phyloP scores from a whole-genome alignment of 2,113 vertebrate genomes.

The Amblyopsis rosae region DNA sequence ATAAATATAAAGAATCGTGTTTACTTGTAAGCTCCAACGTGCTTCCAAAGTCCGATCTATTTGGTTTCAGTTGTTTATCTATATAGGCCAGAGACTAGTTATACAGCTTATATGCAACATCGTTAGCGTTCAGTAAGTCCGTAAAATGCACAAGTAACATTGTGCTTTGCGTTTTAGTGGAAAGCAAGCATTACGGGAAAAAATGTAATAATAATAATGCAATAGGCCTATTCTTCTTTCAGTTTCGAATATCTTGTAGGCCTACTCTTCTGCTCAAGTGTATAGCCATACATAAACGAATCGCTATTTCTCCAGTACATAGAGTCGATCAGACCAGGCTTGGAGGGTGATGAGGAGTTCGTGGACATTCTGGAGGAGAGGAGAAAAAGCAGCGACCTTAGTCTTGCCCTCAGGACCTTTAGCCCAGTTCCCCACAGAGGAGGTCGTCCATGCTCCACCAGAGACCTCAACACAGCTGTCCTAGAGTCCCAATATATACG shows the following conservation, averaged over 20 bases:
- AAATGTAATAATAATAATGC: too few relatives aligned
- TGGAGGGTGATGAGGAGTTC: conserved; percentile 79
- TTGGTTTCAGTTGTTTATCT: neutral
- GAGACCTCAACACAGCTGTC: conserved; percentile 81
- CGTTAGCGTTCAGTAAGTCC: too few relatives aligned
- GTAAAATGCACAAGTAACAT: too few relatives aligned
- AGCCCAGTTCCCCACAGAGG: conserved; percentile 81
- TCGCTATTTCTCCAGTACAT: conserved; percentile 22
- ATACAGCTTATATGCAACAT: too few relatives aligned
- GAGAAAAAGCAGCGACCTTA: conserved; percentile 82
- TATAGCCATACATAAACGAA: neutral
- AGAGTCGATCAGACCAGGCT: conserved; percentile 16
- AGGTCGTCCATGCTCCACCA: conserved; percentile 75
- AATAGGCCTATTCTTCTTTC: too few relatives aligned
- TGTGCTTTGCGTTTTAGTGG: too few relatives aligned
- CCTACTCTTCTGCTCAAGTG: neutral
- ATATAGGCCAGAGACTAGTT: too few relatives aligned
- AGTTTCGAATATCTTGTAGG: too few relatives aligned
- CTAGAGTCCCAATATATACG: conserved; percentile 85
- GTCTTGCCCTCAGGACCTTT: conserved; percentile 86
- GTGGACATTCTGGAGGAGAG: conserved; percentile 90
- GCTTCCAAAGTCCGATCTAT: neutral
- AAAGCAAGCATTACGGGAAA: too few relatives aligned
- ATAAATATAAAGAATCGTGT: neutral
- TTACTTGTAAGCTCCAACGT: neutral